Evolutionary conservation across 1,140 invertebrate species (phyloP).

Genomic region (Drosophila willistoni): DNA sequence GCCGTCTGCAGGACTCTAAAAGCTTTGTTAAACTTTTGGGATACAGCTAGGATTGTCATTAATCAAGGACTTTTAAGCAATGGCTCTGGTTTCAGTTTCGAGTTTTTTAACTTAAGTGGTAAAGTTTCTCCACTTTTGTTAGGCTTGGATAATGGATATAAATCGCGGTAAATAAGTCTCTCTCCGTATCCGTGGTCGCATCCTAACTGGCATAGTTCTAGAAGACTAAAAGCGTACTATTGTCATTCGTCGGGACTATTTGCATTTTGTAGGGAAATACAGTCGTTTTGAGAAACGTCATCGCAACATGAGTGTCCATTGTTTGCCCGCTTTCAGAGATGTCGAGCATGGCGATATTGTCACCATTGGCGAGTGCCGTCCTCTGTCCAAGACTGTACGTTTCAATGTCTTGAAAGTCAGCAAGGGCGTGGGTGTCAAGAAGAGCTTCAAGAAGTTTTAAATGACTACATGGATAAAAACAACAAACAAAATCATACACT

Average conservation of each 20-base stretch:
- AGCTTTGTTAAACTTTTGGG: too few species aligned
- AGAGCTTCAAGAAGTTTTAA: conserved; percentile 96
- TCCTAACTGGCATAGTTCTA: conserved; percentile 97
- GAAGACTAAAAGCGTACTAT: conserved; percentile 99
- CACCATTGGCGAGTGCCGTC: conserved; percentile 99
- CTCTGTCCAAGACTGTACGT: conserved; percentile 98
- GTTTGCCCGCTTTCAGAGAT: conserved; percentile 99
- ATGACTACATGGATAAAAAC: conserved; percentile 51
- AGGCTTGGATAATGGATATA: too few species aligned
- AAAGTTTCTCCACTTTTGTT: too few species aligned
- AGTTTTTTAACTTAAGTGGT: too few species aligned
- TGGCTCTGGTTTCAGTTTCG: too few species aligned
- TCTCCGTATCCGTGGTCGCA: conserved; percentile 98
- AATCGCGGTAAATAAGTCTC: too few species aligned
- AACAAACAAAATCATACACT: conserved; percentile 59
- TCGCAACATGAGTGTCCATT: conserved; percentile 99
- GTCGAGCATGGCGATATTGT: conserved; percentile 98
- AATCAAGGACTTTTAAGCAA: too few species aligned
- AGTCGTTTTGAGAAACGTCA: conserved; percentile 99
- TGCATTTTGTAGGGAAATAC: conserved; percentile 99
- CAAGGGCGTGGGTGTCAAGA: conserved; percentile 97
- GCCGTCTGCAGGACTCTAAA: too few species aligned
- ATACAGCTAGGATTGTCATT: too few species aligned
- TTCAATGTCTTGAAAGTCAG: conserved; percentile 99
- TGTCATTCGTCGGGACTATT: conserved; percentile 98